Conservation (phyloP, 2,113 vertebrate species). For the Protobothrops mucrosquamatus region DNA sequence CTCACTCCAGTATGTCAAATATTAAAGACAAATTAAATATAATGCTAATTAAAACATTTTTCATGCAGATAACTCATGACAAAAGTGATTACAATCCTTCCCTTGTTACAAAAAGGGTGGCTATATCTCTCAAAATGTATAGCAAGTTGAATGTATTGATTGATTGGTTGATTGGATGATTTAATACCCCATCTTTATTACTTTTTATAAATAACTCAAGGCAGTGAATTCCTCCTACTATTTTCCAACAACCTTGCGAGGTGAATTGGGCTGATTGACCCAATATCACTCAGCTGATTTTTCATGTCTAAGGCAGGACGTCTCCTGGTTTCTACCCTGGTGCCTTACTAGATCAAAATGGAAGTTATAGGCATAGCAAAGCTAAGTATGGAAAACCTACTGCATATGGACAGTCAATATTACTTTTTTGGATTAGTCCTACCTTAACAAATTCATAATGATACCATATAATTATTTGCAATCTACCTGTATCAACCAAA, state of each 20-base stretch:
- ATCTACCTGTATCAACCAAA: not conserved
- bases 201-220: too few species aligned
- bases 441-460: not conserved
- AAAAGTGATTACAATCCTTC: not conserved
- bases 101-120: not conserved
- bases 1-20: not conserved
- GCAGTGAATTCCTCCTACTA: too few species aligned
- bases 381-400: not conserved
- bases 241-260: too few species aligned
- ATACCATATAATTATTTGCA: not conserved
- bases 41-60: not conserved
- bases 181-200: too few species aligned
- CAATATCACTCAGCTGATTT: too few species aligned
- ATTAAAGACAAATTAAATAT: not conserved
- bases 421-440: not conserved
- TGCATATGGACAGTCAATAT: not conserved
- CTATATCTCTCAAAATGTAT: not conserved
- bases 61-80: not conserved
- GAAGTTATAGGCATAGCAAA: not conserved
- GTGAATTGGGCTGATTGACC: too few species aligned
- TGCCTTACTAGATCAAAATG: not conserved
- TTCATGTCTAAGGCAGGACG: too few species aligned
- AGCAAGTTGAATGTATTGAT: not conserved
- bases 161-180: too few species aligned
- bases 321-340: too few species aligned